A percentile compares a stretch with the other conserved stretches of the same genome.
phyloP scores from a whole-genome alignment of 2,888 invertebrate genomes.

The Seladonia tumulorum region DNA sequence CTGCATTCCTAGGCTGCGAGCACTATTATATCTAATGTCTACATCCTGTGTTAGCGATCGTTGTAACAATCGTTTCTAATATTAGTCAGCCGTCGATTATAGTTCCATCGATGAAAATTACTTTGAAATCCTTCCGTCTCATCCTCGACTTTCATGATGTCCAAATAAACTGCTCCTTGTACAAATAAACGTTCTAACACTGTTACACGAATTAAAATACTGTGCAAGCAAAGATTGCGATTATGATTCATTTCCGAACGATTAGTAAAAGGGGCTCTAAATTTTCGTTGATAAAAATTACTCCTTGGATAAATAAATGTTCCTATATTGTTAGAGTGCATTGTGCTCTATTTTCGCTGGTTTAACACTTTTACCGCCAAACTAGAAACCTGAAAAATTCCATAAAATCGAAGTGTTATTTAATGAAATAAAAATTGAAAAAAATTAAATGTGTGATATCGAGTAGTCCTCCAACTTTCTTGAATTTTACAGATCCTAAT shows the following conservation, averaged over 20 bases:
- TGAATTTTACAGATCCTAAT: too few species aligned
- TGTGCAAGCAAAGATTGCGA: background rate
- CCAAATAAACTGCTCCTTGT: background rate
- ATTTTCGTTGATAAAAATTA: too few species aligned
- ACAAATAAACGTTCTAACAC: background rate
- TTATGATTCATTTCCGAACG: background rate
- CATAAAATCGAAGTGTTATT: too few species aligned
- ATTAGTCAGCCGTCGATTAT: background rate
- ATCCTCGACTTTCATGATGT: background rate
- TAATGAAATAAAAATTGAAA: too few species aligned
- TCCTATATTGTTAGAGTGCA: too few species aligned
- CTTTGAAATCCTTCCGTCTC: background rate
- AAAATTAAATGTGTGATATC: too few species aligned
- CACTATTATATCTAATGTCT: constrained; percentile 2
- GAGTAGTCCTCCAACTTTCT: too few species aligned
- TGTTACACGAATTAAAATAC: background rate
- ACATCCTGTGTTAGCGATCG: constrained; percentile 12
- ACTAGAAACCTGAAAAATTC: too few species aligned
- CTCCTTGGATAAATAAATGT: too few species aligned
- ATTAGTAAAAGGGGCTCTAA: too few species aligned
- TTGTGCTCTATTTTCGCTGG: background rate
- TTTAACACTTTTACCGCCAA: too few species aligned
- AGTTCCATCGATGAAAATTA: background rate
- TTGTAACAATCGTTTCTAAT: background rate
- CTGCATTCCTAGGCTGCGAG: background rate